Evolutionary conservation across 2,888 invertebrate genomes (phyloP), one percentile per base, ranked within the genome.

Genomic region (Desoria tigrina): DNA sequence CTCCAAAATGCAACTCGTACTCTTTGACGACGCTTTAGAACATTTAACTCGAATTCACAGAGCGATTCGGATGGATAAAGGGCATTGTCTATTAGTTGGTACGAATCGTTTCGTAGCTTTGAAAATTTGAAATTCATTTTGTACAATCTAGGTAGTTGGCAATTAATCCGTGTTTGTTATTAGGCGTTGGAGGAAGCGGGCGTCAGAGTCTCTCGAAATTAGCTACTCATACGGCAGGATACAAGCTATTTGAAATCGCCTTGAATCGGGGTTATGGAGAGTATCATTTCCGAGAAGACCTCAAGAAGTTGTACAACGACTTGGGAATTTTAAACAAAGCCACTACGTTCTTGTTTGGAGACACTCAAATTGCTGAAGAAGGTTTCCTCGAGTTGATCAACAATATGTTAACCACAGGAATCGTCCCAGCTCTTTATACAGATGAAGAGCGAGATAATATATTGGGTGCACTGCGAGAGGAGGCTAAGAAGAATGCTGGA

Each of bases 21-120:
- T 95, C 26, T 95, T 95, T 79, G 91, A 95, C 78, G 94, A 94
- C 78, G 94, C 93, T 49, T 81, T 95, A 58, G 94, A 95, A 78
- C 94, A 96, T 80, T 79, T 95, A 77, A 94, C 92, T 0, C 84
- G 94, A 53, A 86, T 93, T 14, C 94, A 94, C 76, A 87, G 95
- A 24, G 88, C 89, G 0, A 82, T 95, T 67, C 85, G 94, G 71
- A 88, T 93, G 86, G 86, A 89, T 78, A 83, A 88, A 71, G 94
- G 94, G 0, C 92, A 95, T 79, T 86, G 89, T 4, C 83, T 95
- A 80, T 82, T 94, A 45, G 88, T 94, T 16, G 53, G 53, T 53
- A 39, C 9, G 16, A 39, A 11, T 39, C n/a, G n/a, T n/a, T n/a
- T n/a, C n/a, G n/a, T n/a, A n/a, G n/a, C n/a, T n/a, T n/a, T n/a